Base-by-base conservation (phyloP, 2,888 invertebrate genomes). In the Drosophila leonis region DNA sequence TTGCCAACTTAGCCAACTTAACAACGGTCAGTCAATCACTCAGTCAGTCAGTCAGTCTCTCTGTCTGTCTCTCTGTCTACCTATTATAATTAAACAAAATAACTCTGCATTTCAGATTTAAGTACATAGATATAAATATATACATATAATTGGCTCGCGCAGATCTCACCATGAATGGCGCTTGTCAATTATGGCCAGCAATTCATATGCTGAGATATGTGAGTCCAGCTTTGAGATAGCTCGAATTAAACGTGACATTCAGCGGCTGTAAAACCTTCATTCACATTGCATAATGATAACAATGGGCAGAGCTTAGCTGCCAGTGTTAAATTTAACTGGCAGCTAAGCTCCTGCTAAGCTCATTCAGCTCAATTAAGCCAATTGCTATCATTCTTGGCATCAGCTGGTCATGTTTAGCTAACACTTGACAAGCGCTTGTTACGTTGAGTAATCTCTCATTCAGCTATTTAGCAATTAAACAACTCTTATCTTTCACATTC, bases 131-230 rank as follows among this genome's bases (percentile, higher is more conserved):
- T 44, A 12, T 39, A 39, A 4, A 18, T 13, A 5, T 6, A 15
- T 24, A 35, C 9, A 61, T 62, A 18, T 57, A 64, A 39, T 64
- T 64, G 42, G 35, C 7, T 20, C 7, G 27, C 61, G 44, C 44
- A 44, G 52, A 74, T 61, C 73, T 65, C 44, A 37, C 51, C 72
- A 31, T 42, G 69, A 27, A 55, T 69, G 75, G 56, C 4, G 37
- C 54, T 39, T 18, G 51, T 15, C 49, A 62, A 42, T 41, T 44
- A 29, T 27, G 62, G 44, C 48, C 71, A 71, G 52, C 51, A 56
- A 33, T 39, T n/a, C 18, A 35, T 18, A 56, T 42, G 24, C 20
- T 20, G 37, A 39, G 42, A 31, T 31, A 15, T 27, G 29, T 9
- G 33, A 24, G 27, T 10, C 42, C 18, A 42, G 56, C 42, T 39